Conservation (phyloP, 1,140 invertebrate genomes). For the Papilio helenus region DNA sequence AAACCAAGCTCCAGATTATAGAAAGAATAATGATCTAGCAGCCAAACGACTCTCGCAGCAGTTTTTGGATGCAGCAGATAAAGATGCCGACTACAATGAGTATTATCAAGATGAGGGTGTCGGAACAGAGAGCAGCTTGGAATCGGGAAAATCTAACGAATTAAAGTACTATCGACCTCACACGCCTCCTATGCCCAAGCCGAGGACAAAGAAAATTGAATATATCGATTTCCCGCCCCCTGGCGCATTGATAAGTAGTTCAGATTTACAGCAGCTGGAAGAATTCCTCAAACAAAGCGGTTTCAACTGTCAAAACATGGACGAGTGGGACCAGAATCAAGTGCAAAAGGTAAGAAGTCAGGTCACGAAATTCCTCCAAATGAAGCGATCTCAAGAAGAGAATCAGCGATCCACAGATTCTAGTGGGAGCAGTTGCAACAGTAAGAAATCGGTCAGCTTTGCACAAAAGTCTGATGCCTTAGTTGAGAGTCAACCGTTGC, state of each 20-base stretch:
- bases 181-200: slow-evolving; percentile 80
- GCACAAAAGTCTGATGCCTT: slow-evolving; percentile 76
- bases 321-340: slow-evolving; percentile 86
- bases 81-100: slow-evolving; percentile 81
- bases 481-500: slow-evolving; percentile 58
- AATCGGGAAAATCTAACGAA: slow-evolving; percentile 82
- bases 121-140: slow-evolving; percentile 81
- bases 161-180: slow-evolving; percentile 80
- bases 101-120: slow-evolving; percentile 81
- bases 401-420: slow-evolving; percentile 86
- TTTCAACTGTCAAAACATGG: slow-evolving; percentile 86
- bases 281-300: slow-evolving; percentile 89
- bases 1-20: slow-evolving; percentile 84
- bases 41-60: slow-evolving; percentile 82
- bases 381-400: slow-evolving; percentile 87
- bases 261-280: slow-evolving; percentile 87
- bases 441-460: slow-evolving; percentile 84
- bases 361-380: slow-evolving; percentile 86
- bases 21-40: slow-evolving; percentile 85
- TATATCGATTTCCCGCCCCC: slow-evolving; percentile 78
- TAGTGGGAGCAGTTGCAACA: slow-evolving; percentile 86
- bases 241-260: slow-evolving; percentile 83
- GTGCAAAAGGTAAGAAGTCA: slow-evolving; percentile 87
- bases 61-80: slow-evolving; percentile 79
- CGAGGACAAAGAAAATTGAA: slow-evolving; percentile 75